phyloP scores from a whole-genome alignment of 2,113 vertebrate genomes.

The Euleptes europaea region DNA sequence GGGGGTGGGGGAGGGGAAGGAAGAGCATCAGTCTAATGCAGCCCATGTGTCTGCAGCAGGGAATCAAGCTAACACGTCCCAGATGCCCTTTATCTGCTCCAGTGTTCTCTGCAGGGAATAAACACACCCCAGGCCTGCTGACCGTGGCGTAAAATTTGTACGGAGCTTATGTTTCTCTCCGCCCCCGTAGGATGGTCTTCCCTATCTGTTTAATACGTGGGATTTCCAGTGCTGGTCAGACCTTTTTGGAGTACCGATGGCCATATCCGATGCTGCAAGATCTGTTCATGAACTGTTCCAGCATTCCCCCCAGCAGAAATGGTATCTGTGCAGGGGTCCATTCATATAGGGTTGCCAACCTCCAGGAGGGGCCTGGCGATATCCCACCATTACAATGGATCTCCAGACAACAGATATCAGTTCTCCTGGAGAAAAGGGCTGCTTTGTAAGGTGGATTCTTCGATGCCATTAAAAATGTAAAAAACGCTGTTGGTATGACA shows the following conservation, averaged over 20 bases:
- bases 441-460: too few species aligned
- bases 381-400: too few species aligned
- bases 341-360: too few species aligned
- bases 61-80: constrained; percentile 53
- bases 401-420: too few species aligned
- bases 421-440: too few species aligned
- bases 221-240: background rate
- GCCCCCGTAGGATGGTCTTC: background rate
- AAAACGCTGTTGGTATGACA: too few species aligned
- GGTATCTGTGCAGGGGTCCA: too few species aligned
- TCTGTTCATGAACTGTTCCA: background rate
- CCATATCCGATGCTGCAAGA: too few species aligned
- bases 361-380: too few species aligned
- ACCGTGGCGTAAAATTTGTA: background rate
- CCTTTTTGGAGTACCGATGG: background rate
- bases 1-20: background rate
- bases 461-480: too few species aligned
- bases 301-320: background rate
- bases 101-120: constrained; percentile 33
- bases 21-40: constrained; percentile 39
- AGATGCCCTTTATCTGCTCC: constrained; percentile 57
- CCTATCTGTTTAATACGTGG: background rate
- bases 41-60: constrained; percentile 51
- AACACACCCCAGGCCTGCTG: constrained; percentile 8
- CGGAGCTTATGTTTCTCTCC: background rate